Evolutionary conservation across 2,797 vertebrate species (phyloP).

Genomic region (Onychomys arenicola): DNA sequence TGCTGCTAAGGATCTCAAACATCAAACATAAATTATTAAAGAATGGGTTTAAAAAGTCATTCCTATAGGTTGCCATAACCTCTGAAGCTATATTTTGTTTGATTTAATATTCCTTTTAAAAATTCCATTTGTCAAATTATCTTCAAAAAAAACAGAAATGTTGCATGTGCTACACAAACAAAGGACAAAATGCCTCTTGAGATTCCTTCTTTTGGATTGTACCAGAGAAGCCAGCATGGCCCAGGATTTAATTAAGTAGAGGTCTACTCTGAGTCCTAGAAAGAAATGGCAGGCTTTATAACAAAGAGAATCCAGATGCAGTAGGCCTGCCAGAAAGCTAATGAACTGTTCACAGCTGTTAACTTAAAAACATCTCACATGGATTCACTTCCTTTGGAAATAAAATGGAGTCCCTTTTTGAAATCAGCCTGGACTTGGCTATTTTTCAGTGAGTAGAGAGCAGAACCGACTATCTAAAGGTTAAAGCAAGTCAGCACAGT

Average conservation of each 20-base stretch:
- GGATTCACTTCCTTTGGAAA: constrained; percentile 8
- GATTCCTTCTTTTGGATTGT: neutral
- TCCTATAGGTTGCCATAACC: constrained; percentile 29
- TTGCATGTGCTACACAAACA: neutral
- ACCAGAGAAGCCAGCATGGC: neutral
- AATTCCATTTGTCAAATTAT: constrained; percentile 66
- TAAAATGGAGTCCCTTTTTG: constrained; percentile 33
- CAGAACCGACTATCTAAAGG: constrained; percentile 44
- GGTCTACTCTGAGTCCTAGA: neutral
- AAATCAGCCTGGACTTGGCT: neutral
- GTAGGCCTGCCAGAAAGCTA: constrained; percentile 8
- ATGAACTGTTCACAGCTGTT: constrained; percentile 57
- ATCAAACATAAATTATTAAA: constrained; percentile 70
- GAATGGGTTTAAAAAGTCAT: constrained; percentile 61
- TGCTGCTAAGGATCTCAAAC: constrained; percentile 49
- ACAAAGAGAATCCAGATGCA: neutral
- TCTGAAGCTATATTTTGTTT: constrained; percentile 33
- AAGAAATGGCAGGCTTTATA: constrained; percentile 43
- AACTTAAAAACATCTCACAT: constrained; percentile 43
- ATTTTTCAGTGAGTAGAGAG: constrained; percentile 56
- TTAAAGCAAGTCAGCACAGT: constrained; percentile 38
- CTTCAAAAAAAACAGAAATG: constrained; percentile 67
- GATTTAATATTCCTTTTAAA: constrained; percentile 63
- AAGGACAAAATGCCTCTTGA: constrained; percentile 32
- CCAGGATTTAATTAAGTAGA: constrained; percentile 51